A percentile compares a stretch with the other conserved stretches of the same genome.
phyloP scores from a whole-genome alignment of 2,113 vertebrate species.

The Turdus rufiventris region DNA sequence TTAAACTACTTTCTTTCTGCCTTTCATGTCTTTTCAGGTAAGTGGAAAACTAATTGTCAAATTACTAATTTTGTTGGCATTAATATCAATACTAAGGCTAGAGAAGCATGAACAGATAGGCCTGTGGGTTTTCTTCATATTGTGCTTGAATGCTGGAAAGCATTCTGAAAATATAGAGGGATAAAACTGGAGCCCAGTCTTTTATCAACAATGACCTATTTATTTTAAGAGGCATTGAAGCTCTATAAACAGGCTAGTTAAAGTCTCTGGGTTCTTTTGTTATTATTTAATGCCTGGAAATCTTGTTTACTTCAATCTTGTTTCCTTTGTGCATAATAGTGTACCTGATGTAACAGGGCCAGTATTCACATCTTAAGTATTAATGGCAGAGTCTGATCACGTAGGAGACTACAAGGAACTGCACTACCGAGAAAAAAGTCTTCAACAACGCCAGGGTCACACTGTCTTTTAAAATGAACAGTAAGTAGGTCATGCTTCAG shows the following conservation, averaged over 20 bases:
- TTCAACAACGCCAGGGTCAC: constrained; percentile 4
- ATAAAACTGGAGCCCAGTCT: neutral
- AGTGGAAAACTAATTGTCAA: constrained; percentile 84
- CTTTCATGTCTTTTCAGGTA: constrained; percentile 78
- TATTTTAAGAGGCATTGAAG: constrained; percentile 38
- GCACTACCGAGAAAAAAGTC: constrained; percentile 38
- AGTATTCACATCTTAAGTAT: constrained; percentile 52
- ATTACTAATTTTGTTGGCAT: constrained; percentile 82
- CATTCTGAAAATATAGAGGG: neutral
- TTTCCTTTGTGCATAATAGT: constrained; percentile 52
- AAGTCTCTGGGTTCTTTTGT: constrained; percentile 48
- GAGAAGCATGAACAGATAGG: constrained; percentile 44
- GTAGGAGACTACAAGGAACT: constrained; percentile 57
- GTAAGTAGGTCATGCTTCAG: constrained; percentile 49
- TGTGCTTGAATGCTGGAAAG: constrained; percentile 20
- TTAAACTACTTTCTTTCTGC: constrained; percentile 81
- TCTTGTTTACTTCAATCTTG: constrained; percentile 59
- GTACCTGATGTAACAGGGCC: constrained; percentile 44
- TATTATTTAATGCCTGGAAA: constrained; percentile 56
- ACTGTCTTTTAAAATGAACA: constrained; percentile 19
- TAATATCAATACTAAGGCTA: constrained; percentile 73
- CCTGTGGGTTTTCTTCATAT: neutral
- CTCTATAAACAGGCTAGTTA: constrained; percentile 28
- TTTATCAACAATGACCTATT: neutral
- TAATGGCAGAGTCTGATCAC: constrained; percentile 51